phyloP scores from a whole-genome alignment of 2,888 invertebrate genomes.

The Phortica okadai region DNA sequence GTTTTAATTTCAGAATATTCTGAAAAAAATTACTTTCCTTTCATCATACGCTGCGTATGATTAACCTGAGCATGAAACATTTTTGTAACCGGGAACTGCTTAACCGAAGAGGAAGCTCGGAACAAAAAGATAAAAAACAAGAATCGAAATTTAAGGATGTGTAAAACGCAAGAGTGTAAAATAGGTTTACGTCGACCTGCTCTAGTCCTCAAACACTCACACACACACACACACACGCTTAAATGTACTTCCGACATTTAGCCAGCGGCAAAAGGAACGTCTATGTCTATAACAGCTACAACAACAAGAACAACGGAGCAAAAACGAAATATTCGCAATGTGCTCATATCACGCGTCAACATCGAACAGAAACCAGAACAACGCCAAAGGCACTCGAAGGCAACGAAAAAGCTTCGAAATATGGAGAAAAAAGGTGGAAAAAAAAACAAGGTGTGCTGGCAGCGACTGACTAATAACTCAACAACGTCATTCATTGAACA shows the following conservation, averaged over 20 bases:
- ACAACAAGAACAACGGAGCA: neutral
- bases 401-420: neutral
- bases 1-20: too few relatives aligned
- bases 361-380: constrained; percentile 12
- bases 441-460: constrained; percentile 13
- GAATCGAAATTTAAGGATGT: neutral
- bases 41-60: neutral
- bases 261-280: neutral
- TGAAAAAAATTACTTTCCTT: neutral
- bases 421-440: neutral
- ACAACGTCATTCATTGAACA: constrained; percentile 21
- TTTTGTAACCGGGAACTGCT: neutral
- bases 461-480: constrained; percentile 26
- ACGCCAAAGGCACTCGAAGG: constrained; percentile 5
- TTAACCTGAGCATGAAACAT: constrained; percentile 11
- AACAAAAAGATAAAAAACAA: neutral
- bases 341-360: constrained; percentile 13
- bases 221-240: constrained; percentile 5
- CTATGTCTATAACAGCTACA: neutral
- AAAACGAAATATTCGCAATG: neutral
- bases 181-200: constrained; percentile 22
- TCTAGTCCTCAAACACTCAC: neutral
- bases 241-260: constrained; percentile 28
- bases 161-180: constrained; percentile 26
- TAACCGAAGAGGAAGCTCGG: neutral